Evolutionary conservation across 1,140 invertebrate species (phyloP), one percentile per base, ranked within the genome.

Genomic region (Lanistes nyassanus): DNA sequence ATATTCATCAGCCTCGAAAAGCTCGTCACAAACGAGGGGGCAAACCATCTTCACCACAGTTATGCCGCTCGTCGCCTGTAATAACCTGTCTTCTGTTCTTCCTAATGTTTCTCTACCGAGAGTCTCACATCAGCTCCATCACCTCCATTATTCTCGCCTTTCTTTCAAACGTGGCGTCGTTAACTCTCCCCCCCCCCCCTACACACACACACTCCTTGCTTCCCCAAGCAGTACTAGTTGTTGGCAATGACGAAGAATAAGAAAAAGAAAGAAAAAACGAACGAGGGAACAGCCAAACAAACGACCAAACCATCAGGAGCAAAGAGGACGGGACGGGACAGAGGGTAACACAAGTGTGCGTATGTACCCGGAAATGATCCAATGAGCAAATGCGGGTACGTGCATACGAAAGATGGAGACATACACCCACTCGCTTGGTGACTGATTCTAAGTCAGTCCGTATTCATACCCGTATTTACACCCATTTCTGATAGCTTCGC

Each of bases 261-360:
- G 58, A 62, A 16, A n/a, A 62, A 62, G 58, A 62, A 62, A n/a
- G n/a, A 62, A n/a, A 62, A 9, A 31, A 62, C 26, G 58, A 62
- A n/a, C 13, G 34, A 16, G 58, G 34, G n/a, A n/a, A 62, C 26
- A 31, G 34, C 26, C 11, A 0, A 62, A n/a, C 11, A 62, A n/a
- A 62, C 13, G 3, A 9, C 26, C 26, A 62, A 31, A 62, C 11
- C 11, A 31, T 29, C n/a, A 16, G 58, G 34, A n/a, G 11, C n/a
- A n/a, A 11, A 16, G 58, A n/a, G 23, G 34, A 31, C 26, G 11
- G 34, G 58, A 62, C 13, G 34, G 58, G 23, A 62, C n/a, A 62
- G 11, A 62, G 58, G 34, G 58, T 11, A n/a, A 62, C n/a, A 62
- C 11, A 62, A 31, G 58, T 29, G 34, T n/a, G n/a, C 11, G 34